Evolutionary conservation across 2,797 vertebrate species (phyloP).

Genomic region (Spinus pinus): DNA sequence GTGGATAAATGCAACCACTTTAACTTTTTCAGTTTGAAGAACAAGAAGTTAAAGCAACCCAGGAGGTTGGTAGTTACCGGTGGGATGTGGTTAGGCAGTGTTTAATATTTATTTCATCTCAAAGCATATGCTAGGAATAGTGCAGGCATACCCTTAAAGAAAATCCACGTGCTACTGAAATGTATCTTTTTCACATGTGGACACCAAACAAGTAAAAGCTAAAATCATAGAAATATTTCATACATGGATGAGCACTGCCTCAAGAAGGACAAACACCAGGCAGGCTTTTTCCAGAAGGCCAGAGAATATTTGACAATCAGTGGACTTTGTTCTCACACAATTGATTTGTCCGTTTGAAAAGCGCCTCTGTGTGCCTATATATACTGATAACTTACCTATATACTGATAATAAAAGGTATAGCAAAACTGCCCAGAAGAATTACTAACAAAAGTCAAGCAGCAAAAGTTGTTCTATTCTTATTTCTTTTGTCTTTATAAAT

Average conservation of each 20-base stretch:
- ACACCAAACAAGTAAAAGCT: neutral
- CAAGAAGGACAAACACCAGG: neutral
- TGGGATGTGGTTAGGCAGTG: neutral
- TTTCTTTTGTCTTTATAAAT: neutral
- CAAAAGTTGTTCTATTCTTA: neutral
- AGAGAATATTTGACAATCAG: neutral
- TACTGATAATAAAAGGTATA: neutral
- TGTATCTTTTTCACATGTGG: neutral
- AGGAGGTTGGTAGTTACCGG: neutral
- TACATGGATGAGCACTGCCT: neutral
- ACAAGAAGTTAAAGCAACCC: neutral
- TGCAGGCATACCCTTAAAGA: neutral
- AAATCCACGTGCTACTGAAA: neutral
- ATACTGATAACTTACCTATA: neutral
- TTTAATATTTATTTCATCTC: neutral
- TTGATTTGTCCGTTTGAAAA: conserved; percentile 24
- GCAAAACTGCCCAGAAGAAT: neutral
- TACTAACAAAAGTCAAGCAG: neutral
- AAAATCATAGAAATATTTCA: neutral
- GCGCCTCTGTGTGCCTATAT: neutral
- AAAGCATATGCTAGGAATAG: neutral
- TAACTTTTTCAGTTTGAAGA: neutral
- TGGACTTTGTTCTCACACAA: conserved; percentile 44
- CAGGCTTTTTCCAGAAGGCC: neutral
- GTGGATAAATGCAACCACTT: neutral